A percentile compares a stretch with the other conserved stretches of the same genome.
Conservation (phyloP, 2,888 invertebrate genomes). For the Leptopilina syphax region DNA sequence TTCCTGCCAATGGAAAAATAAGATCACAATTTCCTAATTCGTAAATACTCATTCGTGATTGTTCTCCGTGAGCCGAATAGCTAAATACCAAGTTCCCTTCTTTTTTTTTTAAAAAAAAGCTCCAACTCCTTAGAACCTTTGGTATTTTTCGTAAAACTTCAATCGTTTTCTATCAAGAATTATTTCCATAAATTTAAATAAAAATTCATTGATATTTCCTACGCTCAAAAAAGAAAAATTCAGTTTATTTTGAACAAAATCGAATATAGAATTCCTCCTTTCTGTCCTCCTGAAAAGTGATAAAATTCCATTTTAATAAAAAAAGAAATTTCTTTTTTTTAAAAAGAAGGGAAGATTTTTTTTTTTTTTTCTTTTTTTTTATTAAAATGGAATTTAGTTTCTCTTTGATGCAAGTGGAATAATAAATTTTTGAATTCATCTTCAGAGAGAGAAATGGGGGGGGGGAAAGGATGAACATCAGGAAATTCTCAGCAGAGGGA, state of each 20-base stretch:
- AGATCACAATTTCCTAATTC: slow-evolving; percentile 14
- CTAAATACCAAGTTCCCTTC: not conserved
- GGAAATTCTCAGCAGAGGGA: slow-evolving; percentile 44
- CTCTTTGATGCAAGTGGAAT: slow-evolving; percentile 49
- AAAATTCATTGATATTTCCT: too few relatives aligned
- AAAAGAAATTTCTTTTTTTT: too few relatives aligned
- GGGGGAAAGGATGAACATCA: not conserved
- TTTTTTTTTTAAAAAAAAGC: not conserved
- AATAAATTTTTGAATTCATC: slow-evolving; percentile 54
- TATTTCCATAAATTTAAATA: too few relatives aligned
- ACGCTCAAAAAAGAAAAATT: too few relatives aligned
- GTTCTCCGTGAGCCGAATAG: slow-evolving; percentile 18
- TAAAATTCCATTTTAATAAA: slow-evolving; percentile 47
- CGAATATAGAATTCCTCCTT: slow-evolving; percentile 52
- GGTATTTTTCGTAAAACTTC: not conserved
- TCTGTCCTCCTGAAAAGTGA: slow-evolving; percentile 51
- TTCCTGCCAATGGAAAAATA: not conserved
- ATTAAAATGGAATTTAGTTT: slow-evolving; percentile 52
- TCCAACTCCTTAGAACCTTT: slow-evolving; percentile 14
- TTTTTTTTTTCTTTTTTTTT: too few relatives aligned
- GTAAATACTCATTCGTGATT: slow-evolving; percentile 24
- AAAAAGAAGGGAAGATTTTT: too few relatives aligned
- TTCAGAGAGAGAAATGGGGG: not conserved
- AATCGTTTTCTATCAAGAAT: not conserved
- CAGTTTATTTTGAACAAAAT: too few relatives aligned